phyloP scores from a whole-genome alignment of 2,113 vertebrate genomes.

The Verasper variegatus region DNA sequence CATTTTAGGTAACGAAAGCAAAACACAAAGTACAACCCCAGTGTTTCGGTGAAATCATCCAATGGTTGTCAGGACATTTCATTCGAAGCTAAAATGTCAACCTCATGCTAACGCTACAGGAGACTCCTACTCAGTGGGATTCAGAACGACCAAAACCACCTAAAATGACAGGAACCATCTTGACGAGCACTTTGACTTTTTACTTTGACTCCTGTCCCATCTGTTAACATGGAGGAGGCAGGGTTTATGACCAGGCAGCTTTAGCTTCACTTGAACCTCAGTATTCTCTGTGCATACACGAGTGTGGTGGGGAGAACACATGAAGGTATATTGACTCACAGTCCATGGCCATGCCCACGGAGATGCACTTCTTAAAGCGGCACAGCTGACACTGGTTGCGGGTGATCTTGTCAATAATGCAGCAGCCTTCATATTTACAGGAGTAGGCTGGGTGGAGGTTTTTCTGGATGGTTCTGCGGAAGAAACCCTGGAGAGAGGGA shows the following conservation, averaged over 20 bases:
- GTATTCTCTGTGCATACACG: not conserved
- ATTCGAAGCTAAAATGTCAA: too few species aligned
- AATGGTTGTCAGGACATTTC: too few species aligned
- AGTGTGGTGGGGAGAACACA: not conserved
- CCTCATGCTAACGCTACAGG: too few species aligned
- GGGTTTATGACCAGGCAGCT: too few species aligned
- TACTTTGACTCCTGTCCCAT: not conserved
- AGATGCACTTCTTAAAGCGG: constrained; percentile 97
- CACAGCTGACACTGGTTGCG: constrained; percentile 99
- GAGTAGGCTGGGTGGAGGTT: constrained; percentile 95
- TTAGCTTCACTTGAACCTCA: too few species aligned
- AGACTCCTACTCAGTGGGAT: too few species aligned
- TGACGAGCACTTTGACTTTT: too few species aligned
- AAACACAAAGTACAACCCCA: too few species aligned
- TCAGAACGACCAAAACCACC: too few species aligned
- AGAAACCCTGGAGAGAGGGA: constrained; percentile 87
- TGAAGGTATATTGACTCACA: constrained; percentile 58
- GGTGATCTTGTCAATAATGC: constrained; percentile 97
- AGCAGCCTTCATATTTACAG: constrained; percentile 97
- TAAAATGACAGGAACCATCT: too few species aligned
- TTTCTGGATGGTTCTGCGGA: constrained; percentile 98
- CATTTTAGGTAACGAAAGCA: too few species aligned
- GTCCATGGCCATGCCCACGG: constrained; percentile 83
- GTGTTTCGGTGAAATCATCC: too few species aligned
- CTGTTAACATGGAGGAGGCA: not conserved